phyloP scores from a whole-genome alignment of 2,888 invertebrate species.

The Clostera curtula region DNA sequence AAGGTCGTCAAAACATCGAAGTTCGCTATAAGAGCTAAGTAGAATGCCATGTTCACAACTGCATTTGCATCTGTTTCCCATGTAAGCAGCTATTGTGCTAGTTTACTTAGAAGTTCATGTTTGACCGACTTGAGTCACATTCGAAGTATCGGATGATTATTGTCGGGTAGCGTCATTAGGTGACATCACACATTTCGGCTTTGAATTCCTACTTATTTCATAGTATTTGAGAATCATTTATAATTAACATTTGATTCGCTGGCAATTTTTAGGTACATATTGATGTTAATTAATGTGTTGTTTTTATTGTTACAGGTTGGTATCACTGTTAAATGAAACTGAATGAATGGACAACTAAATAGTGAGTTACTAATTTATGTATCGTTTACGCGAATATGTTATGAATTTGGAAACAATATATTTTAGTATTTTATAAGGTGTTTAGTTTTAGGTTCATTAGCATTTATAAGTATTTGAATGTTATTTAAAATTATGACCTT shows the following conservation, averaged over 20 bases:
- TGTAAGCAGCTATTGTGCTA: conserved; percentile 9
- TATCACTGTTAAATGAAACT: too few species aligned
- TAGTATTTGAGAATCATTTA: too few species aligned
- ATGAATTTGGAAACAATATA: too few species aligned
- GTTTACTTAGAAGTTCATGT: conserved; percentile 8
- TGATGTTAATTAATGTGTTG: conserved; percentile 5
- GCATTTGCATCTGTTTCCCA: conserved; percentile 21
- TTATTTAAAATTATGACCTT: too few species aligned
- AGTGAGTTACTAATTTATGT: too few species aligned
- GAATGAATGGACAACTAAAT: too few species aligned
- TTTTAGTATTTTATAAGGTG: too few species aligned
- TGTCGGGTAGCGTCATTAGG: background rate
- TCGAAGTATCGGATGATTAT: conserved; percentile 12
- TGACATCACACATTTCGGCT: conserved; percentile 1
- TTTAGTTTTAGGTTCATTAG: too few species aligned
- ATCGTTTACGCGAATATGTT: too few species aligned
- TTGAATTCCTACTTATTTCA: too few species aligned
- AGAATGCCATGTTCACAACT: conserved; percentile 13
- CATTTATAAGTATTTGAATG: too few species aligned
- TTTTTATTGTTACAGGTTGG: conserved; percentile 31
- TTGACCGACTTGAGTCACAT: conserved; percentile 16
- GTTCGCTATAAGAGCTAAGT: conserved; percentile 24
- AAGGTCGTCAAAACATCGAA: conserved; percentile 32
- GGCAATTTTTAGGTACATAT: conserved; percentile 9
- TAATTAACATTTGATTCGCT: too few species aligned